Conservation (phyloP, 2,888 invertebrate species). For the Platycheirus rosarum region DNA sequence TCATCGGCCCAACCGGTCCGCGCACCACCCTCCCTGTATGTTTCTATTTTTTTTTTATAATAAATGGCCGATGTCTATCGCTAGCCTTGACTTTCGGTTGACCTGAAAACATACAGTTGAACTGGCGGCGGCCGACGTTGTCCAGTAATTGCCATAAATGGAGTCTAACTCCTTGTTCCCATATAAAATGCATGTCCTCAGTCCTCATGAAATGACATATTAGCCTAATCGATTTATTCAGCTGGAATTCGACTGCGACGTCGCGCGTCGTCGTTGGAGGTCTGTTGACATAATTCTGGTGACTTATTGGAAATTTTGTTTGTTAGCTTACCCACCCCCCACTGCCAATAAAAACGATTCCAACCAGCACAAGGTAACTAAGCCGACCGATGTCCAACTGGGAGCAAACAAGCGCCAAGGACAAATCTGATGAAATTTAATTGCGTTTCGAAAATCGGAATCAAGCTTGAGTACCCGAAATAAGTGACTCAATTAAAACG, state of each 20-base stretch:
- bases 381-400: not conserved
- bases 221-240: slow-evolving; percentile 53
- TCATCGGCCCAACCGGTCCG: not conserved
- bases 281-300: slow-evolving; percentile 43
- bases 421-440: slow-evolving; percentile 27
- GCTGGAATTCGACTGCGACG: slow-evolving; percentile 6
- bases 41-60: slow-evolving; percentile 46
- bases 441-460: slow-evolving; percentile 25
- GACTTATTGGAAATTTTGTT: slow-evolving; percentile 40
- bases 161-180: not conserved
- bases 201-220: slow-evolving; percentile 30
- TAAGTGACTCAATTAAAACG: slow-evolving; percentile 1
- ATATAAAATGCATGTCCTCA: slow-evolving; percentile 4
- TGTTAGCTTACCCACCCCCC: not conserved
- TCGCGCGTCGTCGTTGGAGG: slow-evolving; percentile 16
- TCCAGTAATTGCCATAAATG: slow-evolving; percentile 41
- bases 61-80: slow-evolving; percentile 56
- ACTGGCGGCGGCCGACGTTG: slow-evolving; percentile 28
- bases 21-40: slow-evolving; percentile 6
- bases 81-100: slow-evolving; percentile 69
- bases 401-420: slow-evolving; percentile 36
- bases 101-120: slow-evolving; percentile 52
- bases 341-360: slow-evolving; percentile 7
- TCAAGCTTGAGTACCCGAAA: slow-evolving; percentile 1
- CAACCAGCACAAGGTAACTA: slow-evolving; percentile 25